A percentile compares a stretch with the other conserved stretches of the same genome.
Conservation (phyloP, 2,888 invertebrate species). For the Hirtodrosophila histrioides region DNA sequence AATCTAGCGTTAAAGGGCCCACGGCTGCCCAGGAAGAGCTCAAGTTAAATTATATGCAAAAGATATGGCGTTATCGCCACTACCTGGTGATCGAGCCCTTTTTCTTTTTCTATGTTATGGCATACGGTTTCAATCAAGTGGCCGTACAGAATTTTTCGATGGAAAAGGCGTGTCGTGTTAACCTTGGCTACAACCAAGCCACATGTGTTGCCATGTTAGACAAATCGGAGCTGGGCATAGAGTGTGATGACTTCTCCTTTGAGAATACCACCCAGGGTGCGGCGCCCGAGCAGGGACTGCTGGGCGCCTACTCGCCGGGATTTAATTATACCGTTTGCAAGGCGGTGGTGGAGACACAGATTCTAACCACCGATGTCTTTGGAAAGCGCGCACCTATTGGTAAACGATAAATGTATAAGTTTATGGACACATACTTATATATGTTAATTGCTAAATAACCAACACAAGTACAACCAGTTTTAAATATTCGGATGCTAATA, state of each 20-base stretch:
- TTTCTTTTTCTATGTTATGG: conserved; percentile 82
- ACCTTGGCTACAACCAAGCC: conserved; percentile 80
- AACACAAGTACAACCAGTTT: conserved; percentile 52
- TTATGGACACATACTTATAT: neutral
- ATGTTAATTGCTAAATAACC: conserved; percentile 2
- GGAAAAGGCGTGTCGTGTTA: conserved; percentile 84
- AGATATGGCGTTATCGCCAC: conserved; percentile 80
- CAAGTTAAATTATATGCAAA: conserved; percentile 77
- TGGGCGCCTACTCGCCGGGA: conserved; percentile 57
- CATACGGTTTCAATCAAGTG: conserved; percentile 80
- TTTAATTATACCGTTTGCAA: conserved; percentile 83
- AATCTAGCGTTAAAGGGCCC: conserved; percentile 28
- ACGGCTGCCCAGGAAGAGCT: conserved; percentile 37
- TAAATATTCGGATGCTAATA: conserved; percentile 31
- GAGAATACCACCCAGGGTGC: conserved; percentile 75
- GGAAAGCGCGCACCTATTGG: conserved; percentile 84
- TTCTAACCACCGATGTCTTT: conserved; percentile 79
- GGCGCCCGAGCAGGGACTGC: conserved; percentile 45
- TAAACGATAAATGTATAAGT: conserved; percentile 36
- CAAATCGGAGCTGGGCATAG: conserved; percentile 79
- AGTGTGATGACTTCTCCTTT: conserved; percentile 77
- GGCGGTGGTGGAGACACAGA: conserved; percentile 83
- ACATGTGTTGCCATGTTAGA: conserved; percentile 82
- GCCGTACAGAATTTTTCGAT: conserved; percentile 83
- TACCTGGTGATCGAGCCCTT: conserved; percentile 83